A percentile compares a stretch with the other conserved stretches of the same genome.
These are phyloP conservation scores for Eudasyphora cyanicolor DNA, from an alignment of 2,888 invertebrate genomes.

Conservation along the genomic window DNA sequence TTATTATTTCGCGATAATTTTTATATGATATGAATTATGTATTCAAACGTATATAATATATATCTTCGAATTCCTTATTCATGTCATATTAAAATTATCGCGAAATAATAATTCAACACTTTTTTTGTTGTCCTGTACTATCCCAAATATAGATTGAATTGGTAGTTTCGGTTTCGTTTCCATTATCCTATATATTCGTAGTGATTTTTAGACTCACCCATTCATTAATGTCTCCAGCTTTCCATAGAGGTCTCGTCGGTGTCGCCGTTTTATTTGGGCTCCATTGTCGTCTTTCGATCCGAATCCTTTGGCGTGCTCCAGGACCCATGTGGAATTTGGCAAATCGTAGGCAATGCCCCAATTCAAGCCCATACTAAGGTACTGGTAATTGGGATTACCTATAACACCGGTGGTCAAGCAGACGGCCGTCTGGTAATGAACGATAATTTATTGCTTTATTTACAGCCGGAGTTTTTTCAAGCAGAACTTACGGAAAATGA, in stretches of 20 bases:
- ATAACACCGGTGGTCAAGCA: conserved; percentile 83
- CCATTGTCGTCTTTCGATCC: conserved; percentile 62
- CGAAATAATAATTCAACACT: no score
- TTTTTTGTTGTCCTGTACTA: no score
- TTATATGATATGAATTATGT: no score
- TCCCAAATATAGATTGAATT: no score
- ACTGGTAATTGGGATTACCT: conserved; percentile 82
- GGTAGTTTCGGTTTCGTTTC: no score
- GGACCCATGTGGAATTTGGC: conserved; percentile 82
- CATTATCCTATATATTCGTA: no score
- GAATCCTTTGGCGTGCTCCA: conserved; percentile 76
- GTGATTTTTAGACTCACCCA: conserved; percentile 85
- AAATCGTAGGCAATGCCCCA: conserved; percentile 86
- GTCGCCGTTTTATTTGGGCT: conserved; percentile 81
- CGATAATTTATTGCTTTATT: not conserved
- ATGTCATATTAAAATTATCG: no score
- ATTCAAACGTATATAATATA: no score
- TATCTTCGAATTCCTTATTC: no score
- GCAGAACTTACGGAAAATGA: conserved; percentile 81
- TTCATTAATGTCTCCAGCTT: conserved; percentile 86
- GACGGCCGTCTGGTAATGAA: conserved; percentile 77
- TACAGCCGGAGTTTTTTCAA: no score
- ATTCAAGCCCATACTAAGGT: conserved; percentile 84
- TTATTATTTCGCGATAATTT: no score
- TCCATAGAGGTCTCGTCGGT: conserved; percentile 85